phyloP scores from a whole-genome alignment of 2,797 vertebrate genomes.

The Sebastes ruberrimus region DNA sequence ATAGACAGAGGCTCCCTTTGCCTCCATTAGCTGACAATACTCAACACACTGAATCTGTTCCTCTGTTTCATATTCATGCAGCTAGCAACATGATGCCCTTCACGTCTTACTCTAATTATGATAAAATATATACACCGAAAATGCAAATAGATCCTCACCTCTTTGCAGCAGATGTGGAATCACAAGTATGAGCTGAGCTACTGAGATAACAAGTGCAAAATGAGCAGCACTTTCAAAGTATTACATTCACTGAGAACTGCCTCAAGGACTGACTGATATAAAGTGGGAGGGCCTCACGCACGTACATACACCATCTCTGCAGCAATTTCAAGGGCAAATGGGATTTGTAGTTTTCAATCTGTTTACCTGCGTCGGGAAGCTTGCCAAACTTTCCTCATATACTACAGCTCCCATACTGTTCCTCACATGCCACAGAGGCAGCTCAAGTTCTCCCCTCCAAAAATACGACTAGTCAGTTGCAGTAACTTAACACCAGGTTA shows the following conservation, averaged over 20 bases:
- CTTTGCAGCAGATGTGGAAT: not conserved
- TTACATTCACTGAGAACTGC: slow-evolving; percentile 34
- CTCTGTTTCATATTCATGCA: not conserved
- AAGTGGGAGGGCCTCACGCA: slow-evolving; percentile 44
- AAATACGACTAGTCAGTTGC: not conserved
- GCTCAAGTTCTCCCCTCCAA: slow-evolving; percentile 10
- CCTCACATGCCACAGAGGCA: not conserved
- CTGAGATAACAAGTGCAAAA: slow-evolving; percentile 20
- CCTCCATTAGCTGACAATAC: slow-evolving; percentile 15
- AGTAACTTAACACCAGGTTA: not conserved
- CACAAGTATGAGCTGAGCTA: not conserved
- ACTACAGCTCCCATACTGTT: not conserved
- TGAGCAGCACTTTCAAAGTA: slow-evolving; percentile 22
- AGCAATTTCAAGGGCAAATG: slow-evolving; percentile 58
- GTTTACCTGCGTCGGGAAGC: not conserved
- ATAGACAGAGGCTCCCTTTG: slow-evolving; percentile 1
- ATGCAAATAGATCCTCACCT: slow-evolving; percentile 53
- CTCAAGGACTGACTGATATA: slow-evolving; percentile 32
- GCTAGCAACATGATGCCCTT: not conserved
- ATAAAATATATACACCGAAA: not conserved
- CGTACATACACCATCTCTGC: slow-evolving; percentile 33
- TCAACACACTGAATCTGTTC: not conserved
- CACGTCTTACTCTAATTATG: not conserved
- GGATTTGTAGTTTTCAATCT: slow-evolving; percentile 63
- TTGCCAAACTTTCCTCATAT: not conserved